These are phyloP conservation scores for Dolichallabes microphthalmus DNA, from an alignment of 2,113 vertebrate genomes.

Conservation along the genomic window DNA sequence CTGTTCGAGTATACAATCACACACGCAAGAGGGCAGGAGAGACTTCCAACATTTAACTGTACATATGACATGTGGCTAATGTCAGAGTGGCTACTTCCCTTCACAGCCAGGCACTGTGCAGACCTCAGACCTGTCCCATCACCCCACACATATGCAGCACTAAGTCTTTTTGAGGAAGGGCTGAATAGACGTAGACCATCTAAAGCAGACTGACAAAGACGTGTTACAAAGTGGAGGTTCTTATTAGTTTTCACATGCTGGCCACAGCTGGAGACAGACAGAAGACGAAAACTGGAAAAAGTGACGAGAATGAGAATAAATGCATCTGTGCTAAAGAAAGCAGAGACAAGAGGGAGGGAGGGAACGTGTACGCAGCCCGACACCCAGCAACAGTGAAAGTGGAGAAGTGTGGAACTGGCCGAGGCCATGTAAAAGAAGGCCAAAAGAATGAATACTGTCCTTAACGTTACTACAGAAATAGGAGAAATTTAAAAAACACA, in stretches of 20 bases:
- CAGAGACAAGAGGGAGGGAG: not conserved
- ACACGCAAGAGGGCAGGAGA: not conserved
- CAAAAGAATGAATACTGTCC: not conserved
- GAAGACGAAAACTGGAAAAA: not conserved
- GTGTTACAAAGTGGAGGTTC: not conserved
- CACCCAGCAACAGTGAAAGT: not conserved
- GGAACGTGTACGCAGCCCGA: not conserved
- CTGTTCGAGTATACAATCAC: conserved; percentile 45
- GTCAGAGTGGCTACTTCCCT: conserved; percentile 59
- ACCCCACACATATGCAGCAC: not conserved
- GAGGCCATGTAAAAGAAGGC: not conserved
- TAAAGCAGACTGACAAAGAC: conserved; percentile 28
- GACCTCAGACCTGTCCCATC: conserved; percentile 44
- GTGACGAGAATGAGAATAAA: not conserved
- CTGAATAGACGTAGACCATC: conserved; percentile 8
- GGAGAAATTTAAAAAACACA: not conserved
- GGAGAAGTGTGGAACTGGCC: not conserved
- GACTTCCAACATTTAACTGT: conserved; percentile 54
- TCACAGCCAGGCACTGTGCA: conserved; percentile 56
- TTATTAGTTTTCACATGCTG: conserved; percentile 41
- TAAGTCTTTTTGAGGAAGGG: conserved; percentile 21
- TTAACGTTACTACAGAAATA: not conserved
- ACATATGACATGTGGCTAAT: conserved; percentile 37
- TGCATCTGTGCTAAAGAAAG: not conserved
- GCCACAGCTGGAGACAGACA: conserved; percentile 17